A percentile compares a stretch with the other conserved stretches of the same genome.
Conservation (phyloP, 1,140 invertebrate species). For the Aphelenchoides avenae region DNA sequence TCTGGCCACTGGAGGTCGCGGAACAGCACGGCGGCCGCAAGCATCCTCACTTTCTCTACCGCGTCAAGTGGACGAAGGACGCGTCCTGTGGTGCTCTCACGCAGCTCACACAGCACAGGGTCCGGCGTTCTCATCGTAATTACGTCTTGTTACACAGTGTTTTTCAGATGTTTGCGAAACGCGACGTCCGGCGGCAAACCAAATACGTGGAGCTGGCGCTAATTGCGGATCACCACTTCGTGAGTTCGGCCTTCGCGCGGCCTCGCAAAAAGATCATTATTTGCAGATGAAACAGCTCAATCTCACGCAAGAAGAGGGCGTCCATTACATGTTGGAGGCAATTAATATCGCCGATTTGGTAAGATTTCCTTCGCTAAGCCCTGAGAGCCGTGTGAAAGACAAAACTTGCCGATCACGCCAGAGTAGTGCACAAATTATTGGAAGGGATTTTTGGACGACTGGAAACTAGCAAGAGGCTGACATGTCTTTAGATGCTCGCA, state of each 20-base stretch:
- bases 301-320: slow-evolving; percentile 35
- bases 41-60: slow-evolving; percentile 55
- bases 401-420: too few relatives aligned
- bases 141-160: background rate
- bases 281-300: slow-evolving; percentile 49
- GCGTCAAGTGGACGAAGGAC: slow-evolving; percentile 44
- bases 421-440: slow-evolving; percentile 5
- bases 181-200: slow-evolving; percentile 44
- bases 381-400: too few relatives aligned
- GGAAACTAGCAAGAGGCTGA: slow-evolving; percentile 6
- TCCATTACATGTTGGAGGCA: slow-evolving; percentile 50
- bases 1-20: slow-evolving; percentile 58
- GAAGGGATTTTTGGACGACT: slow-evolving; percentile 16
- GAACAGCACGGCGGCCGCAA: slow-evolving; percentile 45
- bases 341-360: slow-evolving; percentile 58
- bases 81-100: slow-evolving; percentile 45
- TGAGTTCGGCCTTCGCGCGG: slow-evolving; percentile 15
- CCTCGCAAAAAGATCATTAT: background rate
- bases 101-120: too few relatives aligned
- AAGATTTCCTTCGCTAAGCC: too few relatives aligned
- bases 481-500: slow-evolving; percentile 52
- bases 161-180: slow-evolving; percentile 16
- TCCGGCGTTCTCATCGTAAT: too few relatives aligned
- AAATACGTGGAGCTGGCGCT: slow-evolving; percentile 57
- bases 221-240: slow-evolving; percentile 54